Evolutionary conservation across 2,113 vertebrate genomes (phyloP), one percentile per base, ranked within the genome.

Genomic region (Lanius ludovicianus): DNA sequence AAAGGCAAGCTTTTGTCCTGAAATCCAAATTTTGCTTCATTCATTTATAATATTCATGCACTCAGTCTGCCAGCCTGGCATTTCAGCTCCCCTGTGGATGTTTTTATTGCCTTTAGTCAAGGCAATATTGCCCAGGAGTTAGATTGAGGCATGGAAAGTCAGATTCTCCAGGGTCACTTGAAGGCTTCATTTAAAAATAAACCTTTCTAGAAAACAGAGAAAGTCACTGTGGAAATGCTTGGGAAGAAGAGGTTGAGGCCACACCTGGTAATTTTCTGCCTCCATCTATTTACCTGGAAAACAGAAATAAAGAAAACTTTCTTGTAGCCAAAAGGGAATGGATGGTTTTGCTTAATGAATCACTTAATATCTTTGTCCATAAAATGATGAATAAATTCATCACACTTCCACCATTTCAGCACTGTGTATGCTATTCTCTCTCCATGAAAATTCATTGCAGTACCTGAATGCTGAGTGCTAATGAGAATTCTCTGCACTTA

Each of bases 401-500:
- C 4, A 10, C 46, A 14, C 7, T 82, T 73, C 44, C 37, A 44
- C 47, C 46, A 33, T 56, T 78, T 79, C 84, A 84, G 69, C 0
- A 0, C 68, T 90, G 10, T 24, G 22, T 23, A 13, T 69, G 47
- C 59, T 87, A 3, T 69, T 84, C 52, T 88, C 17, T 17, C 68
- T 73, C 80, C 74, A 84, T 92, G 92, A 60, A 97, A 94, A 96
- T 91, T 95, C 89, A 90, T 94, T 56, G 49, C 94, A 67, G 9
- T 79, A 59, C 86, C 76, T 70, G 71, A 93, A 62, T 16, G 33
- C 68, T 87, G 71, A 80, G 73, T 2, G 6, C 82, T 97, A 95
- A 97, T 95, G 94, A 93, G 81, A 82, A 75, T 93, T 92, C 84
- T 75, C 57, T 82, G 88, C 93, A 74, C 73, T 94, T 94, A 90